Base-by-base conservation (phyloP, 2,888 invertebrate genomes). In the Meloe dianella region DNA sequence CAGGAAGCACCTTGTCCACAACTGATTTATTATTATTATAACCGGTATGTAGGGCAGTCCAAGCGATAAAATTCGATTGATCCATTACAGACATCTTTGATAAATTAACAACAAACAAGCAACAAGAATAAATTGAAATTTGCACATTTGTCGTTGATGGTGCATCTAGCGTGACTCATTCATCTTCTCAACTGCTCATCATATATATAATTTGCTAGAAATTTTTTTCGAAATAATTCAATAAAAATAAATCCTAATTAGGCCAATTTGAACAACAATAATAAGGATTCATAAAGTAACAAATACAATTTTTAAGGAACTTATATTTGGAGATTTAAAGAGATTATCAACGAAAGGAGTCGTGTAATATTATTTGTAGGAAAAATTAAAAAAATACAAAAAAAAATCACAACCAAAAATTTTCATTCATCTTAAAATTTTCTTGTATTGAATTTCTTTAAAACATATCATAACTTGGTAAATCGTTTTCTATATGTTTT, bases 1-100 rank as follows among this genome's bases (percentile, higher is more conserved):
- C 92, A 20, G 90, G 88, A 60, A 88, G 85, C 74, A 92, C 92
- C 84, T 90, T 92, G 85, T 95, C 95, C 75, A 92, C 93, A 73
- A 94, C 93, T n/a, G n/a, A n/a, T n/a, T n/a, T n/a, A n/a, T n/a
- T n/a, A n/a, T n/a, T n/a, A n/a, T n/a, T n/a, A n/a, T n/a, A n/a
- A n/a, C n/a, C n/a, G n/a, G n/a, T n/a, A n/a, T n/a, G n/a, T n/a
- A n/a, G n/a, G n/a, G n/a, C n/a, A n/a, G n/a, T 14, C 10, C 10
- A 35, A 35, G 35, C 35, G 2, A 35, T 35, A 12, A 35, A 35
- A 35, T 35, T 35, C 35, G 35, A 35, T 12, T 14, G 12, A 35
- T 84, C 83, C 77, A 85, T 80, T 77, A 84, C 80, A 74, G 85
- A 83, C 84, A 85, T 85, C 68, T 73, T 81, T 65, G 14, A 17